Percentiles rank a stretch among this genome's conserved stretches.
Evolutionary conservation across 2,888 invertebrate species (phyloP).

Genomic region (Keiferia lycopersicella): DNA sequence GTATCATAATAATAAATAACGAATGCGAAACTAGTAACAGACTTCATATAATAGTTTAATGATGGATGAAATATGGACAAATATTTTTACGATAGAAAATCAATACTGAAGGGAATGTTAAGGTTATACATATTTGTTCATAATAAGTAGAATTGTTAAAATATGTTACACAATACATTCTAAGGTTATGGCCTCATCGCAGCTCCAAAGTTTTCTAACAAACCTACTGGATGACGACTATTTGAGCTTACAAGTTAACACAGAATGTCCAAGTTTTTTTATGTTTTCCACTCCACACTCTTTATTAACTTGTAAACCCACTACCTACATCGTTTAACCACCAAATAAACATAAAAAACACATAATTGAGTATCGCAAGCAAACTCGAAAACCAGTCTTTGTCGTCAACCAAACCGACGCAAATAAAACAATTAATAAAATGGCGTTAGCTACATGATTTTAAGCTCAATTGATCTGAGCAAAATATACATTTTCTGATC

Average conservation of each 20-base stretch:
- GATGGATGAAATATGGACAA: background rate
- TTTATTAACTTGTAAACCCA: constrained; percentile 17
- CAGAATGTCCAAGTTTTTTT: background rate
- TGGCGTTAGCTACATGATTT: constrained; percentile 18
- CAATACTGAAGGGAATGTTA: constrained; percentile 20
- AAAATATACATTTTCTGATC: background rate
- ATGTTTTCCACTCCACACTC: background rate
- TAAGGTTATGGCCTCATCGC: constrained; percentile 64
- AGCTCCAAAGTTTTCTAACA: constrained; percentile 70
- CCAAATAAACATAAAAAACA: constrained; percentile 29
- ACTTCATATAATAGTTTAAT: background rate
- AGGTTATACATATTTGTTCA: constrained; percentile 13
- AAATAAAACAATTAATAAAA: constrained; percentile 12
- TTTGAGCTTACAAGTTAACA: constrained; percentile 20
- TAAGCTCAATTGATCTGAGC: background rate
- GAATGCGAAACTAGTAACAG: background rate
- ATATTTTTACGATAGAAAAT: background rate
- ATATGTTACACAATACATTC: constrained; percentile 12
- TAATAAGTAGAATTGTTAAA: background rate
- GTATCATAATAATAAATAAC: constrained; percentile 5
- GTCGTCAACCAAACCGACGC: constrained; percentile 37
- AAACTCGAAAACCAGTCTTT: constrained; percentile 53
- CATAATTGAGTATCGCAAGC: constrained; percentile 44
- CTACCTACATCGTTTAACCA: constrained; percentile 7
- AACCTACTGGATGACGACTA: constrained; percentile 67